Conservation (phyloP, 1,140 invertebrate genomes). For the Achatina immaculata region DNA sequence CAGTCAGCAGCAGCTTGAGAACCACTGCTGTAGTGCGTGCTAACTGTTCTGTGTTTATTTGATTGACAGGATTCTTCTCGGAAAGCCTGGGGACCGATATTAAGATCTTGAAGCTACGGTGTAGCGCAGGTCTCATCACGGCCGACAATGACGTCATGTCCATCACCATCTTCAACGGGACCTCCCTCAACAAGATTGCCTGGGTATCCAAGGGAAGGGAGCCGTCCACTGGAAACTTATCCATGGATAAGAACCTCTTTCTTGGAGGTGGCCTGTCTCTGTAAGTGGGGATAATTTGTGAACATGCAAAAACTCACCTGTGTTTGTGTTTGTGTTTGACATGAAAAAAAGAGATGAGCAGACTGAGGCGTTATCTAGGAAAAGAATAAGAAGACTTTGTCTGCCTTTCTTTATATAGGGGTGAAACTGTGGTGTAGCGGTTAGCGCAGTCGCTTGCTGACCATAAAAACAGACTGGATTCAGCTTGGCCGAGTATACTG, state of each 20-base stretch:
- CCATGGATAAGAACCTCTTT: background rate
- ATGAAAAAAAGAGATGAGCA: background rate
- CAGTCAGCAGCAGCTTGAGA: too few relatives aligned
- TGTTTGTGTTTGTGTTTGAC: background rate
- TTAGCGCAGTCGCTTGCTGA: too few relatives aligned
- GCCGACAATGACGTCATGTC: background rate
- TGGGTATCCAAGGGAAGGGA: conserved; percentile 1
- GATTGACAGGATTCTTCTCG: conserved; percentile 1
- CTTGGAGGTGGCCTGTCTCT: background rate
- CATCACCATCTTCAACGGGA: conserved; percentile 3
- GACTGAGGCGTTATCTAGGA: background rate
- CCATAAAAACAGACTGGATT: too few relatives aligned
- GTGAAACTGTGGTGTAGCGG: too few relatives aligned
- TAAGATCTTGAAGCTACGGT: background rate
- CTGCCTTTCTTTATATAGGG: background rate
- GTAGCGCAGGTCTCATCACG: background rate
- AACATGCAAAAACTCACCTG: background rate
- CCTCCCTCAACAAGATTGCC: conserved; percentile 9
- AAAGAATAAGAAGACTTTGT: too few relatives aligned
- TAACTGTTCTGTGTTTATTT: too few relatives aligned
- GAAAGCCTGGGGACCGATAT: background rate
- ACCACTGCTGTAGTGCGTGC: too few relatives aligned
- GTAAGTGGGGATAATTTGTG: background rate
- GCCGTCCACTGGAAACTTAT: background rate
- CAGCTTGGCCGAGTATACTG: too few relatives aligned